Conservation (phyloP, 2,113 vertebrate species). For the Anas platyrhynchos region DNA sequence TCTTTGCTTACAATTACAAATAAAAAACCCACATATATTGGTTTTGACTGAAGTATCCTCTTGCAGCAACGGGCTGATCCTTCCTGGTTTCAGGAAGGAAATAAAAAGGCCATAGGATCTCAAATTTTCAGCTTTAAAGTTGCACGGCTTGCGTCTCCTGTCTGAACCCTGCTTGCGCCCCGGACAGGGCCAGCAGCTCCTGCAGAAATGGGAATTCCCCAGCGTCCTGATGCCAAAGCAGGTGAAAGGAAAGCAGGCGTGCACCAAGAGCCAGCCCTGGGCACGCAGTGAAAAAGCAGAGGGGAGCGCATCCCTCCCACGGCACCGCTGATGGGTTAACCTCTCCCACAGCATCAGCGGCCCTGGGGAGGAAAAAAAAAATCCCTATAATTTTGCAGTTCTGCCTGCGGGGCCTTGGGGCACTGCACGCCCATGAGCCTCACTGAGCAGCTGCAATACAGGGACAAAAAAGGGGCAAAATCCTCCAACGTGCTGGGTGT, state of each 20-base stretch:
- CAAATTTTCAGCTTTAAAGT: neutral
- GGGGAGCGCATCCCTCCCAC: too few species aligned
- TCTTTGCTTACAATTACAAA: neutral
- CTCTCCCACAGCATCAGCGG: neutral
- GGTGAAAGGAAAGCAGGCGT: neutral
- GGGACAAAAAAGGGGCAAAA: neutral
- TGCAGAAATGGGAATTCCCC: neutral
- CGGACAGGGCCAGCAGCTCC: neutral
- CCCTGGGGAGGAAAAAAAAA: neutral
- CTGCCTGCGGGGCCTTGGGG: neutral
- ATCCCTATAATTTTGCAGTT: neutral
- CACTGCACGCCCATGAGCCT: accelerated
- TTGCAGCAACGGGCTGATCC: neutral
- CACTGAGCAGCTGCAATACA: accelerated
- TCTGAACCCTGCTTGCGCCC: neutral
- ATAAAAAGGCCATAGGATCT: neutral
- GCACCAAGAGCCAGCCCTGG: neutral
- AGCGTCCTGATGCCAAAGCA: accelerated
- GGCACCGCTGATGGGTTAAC: too few species aligned
- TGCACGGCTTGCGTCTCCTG: accelerated
- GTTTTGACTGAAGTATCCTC: neutral
- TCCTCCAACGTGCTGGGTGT: neutral
- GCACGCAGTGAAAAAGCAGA: too few species aligned
- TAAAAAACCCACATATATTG: neutral
- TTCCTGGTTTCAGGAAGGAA: neutral